Conservation (phyloP, 2,113 vertebrate species). For the Laterallus jamaicensis region DNA sequence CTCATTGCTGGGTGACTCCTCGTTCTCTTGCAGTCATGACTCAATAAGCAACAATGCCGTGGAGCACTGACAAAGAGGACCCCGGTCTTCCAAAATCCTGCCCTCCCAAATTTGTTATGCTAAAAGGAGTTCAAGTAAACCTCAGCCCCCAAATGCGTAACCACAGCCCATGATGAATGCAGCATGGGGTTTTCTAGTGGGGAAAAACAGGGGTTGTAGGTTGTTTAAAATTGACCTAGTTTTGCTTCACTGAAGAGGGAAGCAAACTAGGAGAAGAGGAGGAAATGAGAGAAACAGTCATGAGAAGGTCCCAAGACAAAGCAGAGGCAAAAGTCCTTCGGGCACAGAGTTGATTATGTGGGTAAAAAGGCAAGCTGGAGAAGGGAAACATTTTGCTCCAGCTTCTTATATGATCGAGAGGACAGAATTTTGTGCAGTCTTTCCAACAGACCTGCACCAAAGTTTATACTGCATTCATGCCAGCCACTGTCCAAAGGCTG, state of each 20-base stretch:
- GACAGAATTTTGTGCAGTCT: neutral
- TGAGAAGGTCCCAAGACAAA: neutral
- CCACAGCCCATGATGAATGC: neutral
- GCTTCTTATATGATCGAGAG: neutral
- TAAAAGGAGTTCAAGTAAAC: neutral
- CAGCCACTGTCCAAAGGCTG: neutral
- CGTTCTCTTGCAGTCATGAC: neutral
- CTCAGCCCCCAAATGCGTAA: neutral
- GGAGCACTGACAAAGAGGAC: neutral
- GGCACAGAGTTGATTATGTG: neutral
- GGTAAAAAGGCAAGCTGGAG: neutral
- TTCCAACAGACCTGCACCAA: neutral
- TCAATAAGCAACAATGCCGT: neutral
- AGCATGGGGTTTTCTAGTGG: neutral
- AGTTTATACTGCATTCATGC: neutral
- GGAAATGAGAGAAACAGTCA: conserved; percentile 26
- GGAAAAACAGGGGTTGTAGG: neutral
- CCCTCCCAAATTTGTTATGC: neutral
- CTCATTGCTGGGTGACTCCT: neutral
- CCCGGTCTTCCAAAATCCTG: neutral
- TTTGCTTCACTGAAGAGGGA: conserved; percentile 4
- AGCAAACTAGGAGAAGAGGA: neutral
- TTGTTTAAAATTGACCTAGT: neutral
- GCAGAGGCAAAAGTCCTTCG: neutral
- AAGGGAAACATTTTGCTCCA: neutral